Conservation (phyloP, 2,113 vertebrate species). For the Ammodramus savannarum region DNA sequence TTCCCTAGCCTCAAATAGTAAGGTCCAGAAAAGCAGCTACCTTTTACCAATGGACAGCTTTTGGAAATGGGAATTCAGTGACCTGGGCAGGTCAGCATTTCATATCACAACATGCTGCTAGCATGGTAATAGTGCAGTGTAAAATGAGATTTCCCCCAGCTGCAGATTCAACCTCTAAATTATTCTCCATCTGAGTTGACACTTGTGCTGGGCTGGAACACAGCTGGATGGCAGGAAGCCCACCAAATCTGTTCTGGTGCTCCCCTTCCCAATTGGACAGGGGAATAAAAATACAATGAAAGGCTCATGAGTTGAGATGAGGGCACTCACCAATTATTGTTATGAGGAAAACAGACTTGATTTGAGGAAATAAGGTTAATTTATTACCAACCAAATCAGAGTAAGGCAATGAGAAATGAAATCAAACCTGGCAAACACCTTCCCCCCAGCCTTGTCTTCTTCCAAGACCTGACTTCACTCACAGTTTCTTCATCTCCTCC, state of each 20-base stretch:
- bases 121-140: rapidly evolving
- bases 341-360: neutral
- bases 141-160: neutral
- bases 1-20: neutral
- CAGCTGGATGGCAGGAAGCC: neutral
- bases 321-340: neutral
- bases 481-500: neutral
- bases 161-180: neutral
- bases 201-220: neutral
- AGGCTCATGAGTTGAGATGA: neutral
- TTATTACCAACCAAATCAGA: neutral
- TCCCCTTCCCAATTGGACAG: neutral
- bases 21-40: neutral
- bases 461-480: neutral
- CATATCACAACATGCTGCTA: neutral
- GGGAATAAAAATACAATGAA: neutral
- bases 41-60: neutral
- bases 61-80: neutral
- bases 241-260: neutral
- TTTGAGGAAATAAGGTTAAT: neutral
- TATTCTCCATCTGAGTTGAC: neutral
- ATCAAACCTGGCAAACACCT: neutral
- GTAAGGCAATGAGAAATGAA: neutral
- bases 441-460: neutral
- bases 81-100: neutral